Evolutionary conservation across 37 sponge, comb jelly and placozoan genomes (phyloP), one percentile per base, ranked within the genome.

Genomic region (Spongilla lacustris): DNA sequence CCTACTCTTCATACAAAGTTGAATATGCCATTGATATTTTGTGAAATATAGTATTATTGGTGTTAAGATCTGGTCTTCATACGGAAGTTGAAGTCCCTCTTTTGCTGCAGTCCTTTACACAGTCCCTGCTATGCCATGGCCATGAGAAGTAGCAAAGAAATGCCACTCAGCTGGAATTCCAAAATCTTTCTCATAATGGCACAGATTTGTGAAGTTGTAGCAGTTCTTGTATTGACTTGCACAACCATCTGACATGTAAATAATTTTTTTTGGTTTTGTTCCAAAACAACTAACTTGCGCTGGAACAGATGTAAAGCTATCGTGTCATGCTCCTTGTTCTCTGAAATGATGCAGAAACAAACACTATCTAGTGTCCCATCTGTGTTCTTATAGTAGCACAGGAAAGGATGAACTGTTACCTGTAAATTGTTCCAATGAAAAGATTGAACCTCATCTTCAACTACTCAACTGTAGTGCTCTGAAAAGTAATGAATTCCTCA

Each of bases 371-470:
- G 36, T 36, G 9, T 36, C 67, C 72, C 25, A 22, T 34, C 87
- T 73, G 50, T 25, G 22, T 79, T 31, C 14, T 24, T 75, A 71
- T 75, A 88, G 50, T 88, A 82, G 23, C 38, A 75, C 9, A 81
- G 76, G 33, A 87, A 87, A 14, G 81, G 87, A 41, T 87, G 81
- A 73, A 88, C 31, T 13, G 88, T 88, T 36, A 83, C 88, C 48
- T 88, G 88, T 35, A 83, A 88, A 34, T 88, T 88, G 34, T 88
- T 88, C 88, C 88, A 88, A 36, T 88, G 88, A 35, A 81, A 88
- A 8, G 83, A 82, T 36, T 88, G 87, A n/a, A 71, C 78, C 36
- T 76, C 83, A 76, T 88, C 88, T 75, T 88, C 77, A 13, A 88
- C 29, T 23, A 88, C 33, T 71, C 81, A 88, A 23, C 78, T 31